These are phyloP conservation scores for Eupithecia pulchellata DNA, from an alignment of 2,888 invertebrate species.

Conservation along the genomic window DNA sequence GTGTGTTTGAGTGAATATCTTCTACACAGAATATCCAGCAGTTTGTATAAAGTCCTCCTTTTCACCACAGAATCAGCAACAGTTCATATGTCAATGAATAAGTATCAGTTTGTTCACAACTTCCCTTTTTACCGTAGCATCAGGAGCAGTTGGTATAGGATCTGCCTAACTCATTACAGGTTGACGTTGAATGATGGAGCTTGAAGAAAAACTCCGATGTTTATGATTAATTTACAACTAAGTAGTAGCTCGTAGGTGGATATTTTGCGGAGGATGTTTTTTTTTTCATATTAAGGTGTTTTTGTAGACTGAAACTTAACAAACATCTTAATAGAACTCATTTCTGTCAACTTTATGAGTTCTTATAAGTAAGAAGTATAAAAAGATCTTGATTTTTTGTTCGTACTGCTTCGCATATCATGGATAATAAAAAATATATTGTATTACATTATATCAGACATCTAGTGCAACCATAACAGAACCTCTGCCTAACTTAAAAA, in stretches of 20 bases:
- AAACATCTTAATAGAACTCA: no score
- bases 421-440: no score
- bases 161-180: conserved; percentile 73
- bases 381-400: not conserved
- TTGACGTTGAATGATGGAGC: conserved; percentile 77
- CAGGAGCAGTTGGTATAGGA: conserved; percentile 18
- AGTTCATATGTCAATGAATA: not conserved
- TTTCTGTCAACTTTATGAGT: not conserved
- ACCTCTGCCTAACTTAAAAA: no score
- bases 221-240: conserved; percentile 69
- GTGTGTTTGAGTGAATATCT: conserved; percentile 74
- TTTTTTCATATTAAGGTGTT: conserved; percentile 23
- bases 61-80: not conserved
- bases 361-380: not conserved
- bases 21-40: not conserved
- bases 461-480: no score
- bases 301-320: not conserved
- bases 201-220: conserved; percentile 69
- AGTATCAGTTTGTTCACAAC: conserved; percentile 3
- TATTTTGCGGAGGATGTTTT: conserved; percentile 34
- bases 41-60: not conserved
- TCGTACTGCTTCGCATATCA: no score
- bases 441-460: no score
- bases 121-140: conserved; percentile 19
- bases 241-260: conserved; percentile 11